Evolutionary conservation across 2,113 vertebrate species (phyloP), one percentile per base, ranked within the genome.

Genomic region (Tauraco erythrolophus): DNA sequence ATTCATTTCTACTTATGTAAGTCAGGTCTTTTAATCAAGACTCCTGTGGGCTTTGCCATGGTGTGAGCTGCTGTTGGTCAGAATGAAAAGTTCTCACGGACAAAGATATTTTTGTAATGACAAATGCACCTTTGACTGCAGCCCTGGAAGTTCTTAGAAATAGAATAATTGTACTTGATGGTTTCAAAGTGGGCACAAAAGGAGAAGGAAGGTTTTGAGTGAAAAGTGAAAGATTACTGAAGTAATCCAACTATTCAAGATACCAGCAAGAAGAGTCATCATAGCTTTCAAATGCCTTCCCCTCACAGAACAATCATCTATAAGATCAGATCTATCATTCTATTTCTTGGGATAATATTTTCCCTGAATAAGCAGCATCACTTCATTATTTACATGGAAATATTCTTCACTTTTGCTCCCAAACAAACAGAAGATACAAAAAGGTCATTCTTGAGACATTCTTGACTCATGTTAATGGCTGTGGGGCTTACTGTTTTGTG

Each of bases 71-170:
- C 66, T 7, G 14, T 77, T n/a, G 57, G 65, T 50, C 60, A 64
- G n/a, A 88, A 79, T 23, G 77, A 78, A 58, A 95, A 70, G 61
- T 94, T 90, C 75, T 78, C 21, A 0, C 23, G 82, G 72, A 81
- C 68, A 84, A 74, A 95, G 72, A 74, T 87, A 43, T 86, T 97
- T 92, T 75, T 87, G 72, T 30, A 30, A 57, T 74, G 88, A 90
- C 56, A 94, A 81, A 96, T 71, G 28, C 30, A 89, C 79, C 60
- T 91, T 88, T 87, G 58, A 86, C 23, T 15, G 61, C n/a, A 78
- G 70, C 64, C 39, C 64, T 35, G 50, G 50, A 93, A 78, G 79
- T 72, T 79, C 41, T 93, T 41, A 68, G 66, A 65, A 94, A 88
- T 2, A 84, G 66, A 95, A 62, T 80, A 86, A 91, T 70, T 64